Evolutionary conservation across 2,797 vertebrate genomes (phyloP).

Genomic region (Amazona finschi): DNA sequence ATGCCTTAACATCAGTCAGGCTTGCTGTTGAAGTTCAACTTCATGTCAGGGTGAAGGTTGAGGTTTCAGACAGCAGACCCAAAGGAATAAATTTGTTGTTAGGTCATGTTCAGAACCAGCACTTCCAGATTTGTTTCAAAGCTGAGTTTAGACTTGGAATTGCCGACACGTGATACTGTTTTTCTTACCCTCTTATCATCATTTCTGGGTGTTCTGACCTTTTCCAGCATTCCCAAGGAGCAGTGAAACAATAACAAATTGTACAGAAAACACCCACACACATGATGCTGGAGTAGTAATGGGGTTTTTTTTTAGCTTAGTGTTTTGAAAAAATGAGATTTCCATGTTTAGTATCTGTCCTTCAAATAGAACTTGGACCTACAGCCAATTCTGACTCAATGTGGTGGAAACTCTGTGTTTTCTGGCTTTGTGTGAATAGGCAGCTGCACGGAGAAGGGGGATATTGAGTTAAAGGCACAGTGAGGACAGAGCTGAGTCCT

Average conservation of each 20-base stretch:
- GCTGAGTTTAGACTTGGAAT: neutral
- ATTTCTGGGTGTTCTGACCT: neutral
- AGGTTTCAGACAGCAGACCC: neutral
- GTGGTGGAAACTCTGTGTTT: neutral
- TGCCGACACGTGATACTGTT: neutral
- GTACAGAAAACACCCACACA: neutral
- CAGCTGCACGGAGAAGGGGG: neutral
- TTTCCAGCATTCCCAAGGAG: neutral
- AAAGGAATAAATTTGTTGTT: neutral
- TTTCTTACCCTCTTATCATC: neutral
- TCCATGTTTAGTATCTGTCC: neutral
- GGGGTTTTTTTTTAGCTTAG: neutral
- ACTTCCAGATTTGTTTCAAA: neutral
- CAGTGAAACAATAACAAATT: neutral
- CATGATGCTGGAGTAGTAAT: neutral
- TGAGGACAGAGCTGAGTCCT: neutral
- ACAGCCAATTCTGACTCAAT: neutral
- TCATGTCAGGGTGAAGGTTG: neutral
- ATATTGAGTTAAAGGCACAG: neutral
- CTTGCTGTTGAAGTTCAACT: neutral
- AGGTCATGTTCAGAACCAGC: neutral
- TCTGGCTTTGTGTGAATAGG: neutral
- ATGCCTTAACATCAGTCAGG: neutral
- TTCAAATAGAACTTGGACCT: neutral
- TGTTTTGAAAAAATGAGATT: neutral